These are phyloP conservation scores for Amphipyra berbera DNA, from an alignment of 2,888 invertebrate genomes.

Conservation along the genomic window DNA sequence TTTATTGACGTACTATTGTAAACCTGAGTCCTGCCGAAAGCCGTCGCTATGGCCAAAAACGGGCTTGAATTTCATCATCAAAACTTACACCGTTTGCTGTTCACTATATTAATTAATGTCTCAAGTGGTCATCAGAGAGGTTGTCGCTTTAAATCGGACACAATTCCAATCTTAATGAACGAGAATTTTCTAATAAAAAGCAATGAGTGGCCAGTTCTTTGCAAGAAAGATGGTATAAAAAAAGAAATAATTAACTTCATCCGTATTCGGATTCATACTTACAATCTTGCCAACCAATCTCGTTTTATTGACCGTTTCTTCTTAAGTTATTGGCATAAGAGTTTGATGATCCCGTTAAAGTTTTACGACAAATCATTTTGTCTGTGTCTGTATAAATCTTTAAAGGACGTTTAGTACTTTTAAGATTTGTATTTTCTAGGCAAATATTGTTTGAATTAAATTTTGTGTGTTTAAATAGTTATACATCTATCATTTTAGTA, in stretches of 20 bases:
- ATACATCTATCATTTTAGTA: too few relatives aligned
- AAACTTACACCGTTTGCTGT: too few relatives aligned
- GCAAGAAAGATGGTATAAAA: not conserved
- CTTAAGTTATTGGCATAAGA: conserved; percentile 57
- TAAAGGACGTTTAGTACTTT: conserved; percentile 20
- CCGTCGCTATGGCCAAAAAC: too few relatives aligned
- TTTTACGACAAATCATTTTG: conserved; percentile 58
- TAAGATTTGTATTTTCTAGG: not conserved
- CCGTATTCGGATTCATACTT: conserved; percentile 26
- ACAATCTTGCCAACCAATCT: conserved; percentile 55
- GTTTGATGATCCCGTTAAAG: conserved; percentile 61
- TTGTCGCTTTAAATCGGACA: not conserved
- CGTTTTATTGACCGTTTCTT: conserved; percentile 48
- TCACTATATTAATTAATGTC: too few relatives aligned
- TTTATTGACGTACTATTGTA: too few relatives aligned
- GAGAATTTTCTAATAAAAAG: not conserved
- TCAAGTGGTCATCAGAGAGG: not conserved
- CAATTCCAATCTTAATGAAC: not conserved
- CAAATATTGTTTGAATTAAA: too few relatives aligned
- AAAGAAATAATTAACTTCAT: conserved; percentile 6
- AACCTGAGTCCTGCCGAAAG: too few relatives aligned
- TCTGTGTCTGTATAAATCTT: conserved; percentile 37
- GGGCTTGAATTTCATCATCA: too few relatives aligned
- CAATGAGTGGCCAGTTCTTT: not conserved
- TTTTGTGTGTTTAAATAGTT: too few relatives aligned